A percentile compares a stretch with the other conserved stretches of the same genome.
Evolutionary conservation across 1,140 invertebrate species (phyloP).

Genomic region (Tachypleus tridentatus): DNA sequence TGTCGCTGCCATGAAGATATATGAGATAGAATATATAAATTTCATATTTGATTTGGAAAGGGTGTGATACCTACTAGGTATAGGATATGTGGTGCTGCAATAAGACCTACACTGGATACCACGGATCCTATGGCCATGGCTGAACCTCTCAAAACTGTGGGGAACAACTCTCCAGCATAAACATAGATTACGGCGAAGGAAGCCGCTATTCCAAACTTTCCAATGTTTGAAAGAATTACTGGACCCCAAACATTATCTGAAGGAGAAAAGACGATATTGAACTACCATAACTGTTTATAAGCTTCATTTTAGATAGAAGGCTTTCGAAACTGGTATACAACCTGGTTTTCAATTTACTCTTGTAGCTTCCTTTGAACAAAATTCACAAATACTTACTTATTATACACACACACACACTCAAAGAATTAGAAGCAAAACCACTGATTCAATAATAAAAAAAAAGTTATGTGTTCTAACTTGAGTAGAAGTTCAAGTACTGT

Average conservation of each 20-base stretch:
- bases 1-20: too few relatives aligned
- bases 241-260: conserved; percentile 26
- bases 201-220: conserved; percentile 36
- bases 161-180: conserved; percentile 44
- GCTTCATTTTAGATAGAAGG: too few relatives aligned
- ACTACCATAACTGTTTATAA: too few relatives aligned
- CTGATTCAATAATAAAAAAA: too few relatives aligned
- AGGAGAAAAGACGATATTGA: not conserved
- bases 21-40: not conserved
- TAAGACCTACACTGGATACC: conserved; percentile 47
- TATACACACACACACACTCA: too few relatives aligned
- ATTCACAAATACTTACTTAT: too few relatives aligned
- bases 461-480: too few relatives aligned
- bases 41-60: not conserved
- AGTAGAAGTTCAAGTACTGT: too few relatives aligned
- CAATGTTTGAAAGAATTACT: conserved; percentile 31
- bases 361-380: too few relatives aligned
- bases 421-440: too few relatives aligned
- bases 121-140: conserved; percentile 55
- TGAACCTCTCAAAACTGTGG: conserved; percentile 45
- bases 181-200: conserved; percentile 45
- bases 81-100: conserved; percentile 55
- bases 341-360: too few relatives aligned
- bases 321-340: too few relatives aligned
- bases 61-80: conserved; percentile 39